Conservation (phyloP, 2,797 vertebrate genomes). For the Lagorchestes hirsutus region DNA sequence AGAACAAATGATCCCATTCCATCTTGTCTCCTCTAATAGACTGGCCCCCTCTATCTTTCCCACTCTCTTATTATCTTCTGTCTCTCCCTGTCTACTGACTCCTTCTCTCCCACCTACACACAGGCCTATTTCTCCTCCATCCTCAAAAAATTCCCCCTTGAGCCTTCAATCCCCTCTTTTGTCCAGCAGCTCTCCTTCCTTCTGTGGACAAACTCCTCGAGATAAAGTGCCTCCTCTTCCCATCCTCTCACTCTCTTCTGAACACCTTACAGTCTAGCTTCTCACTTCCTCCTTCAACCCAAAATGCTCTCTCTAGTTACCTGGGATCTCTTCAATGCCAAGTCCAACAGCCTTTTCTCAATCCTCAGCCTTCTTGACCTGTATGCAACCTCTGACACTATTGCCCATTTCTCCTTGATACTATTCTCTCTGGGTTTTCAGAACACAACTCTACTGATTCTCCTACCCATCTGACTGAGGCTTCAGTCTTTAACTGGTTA, state of each 20-base stretch:
- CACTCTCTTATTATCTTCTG: background rate
- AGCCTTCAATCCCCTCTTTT: background rate
- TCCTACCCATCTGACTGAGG: background rate
- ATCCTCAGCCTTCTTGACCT: background rate
- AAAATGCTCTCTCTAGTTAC: background rate
- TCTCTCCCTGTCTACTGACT: background rate
- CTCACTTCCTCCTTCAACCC: background rate
- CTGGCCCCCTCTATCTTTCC: background rate
- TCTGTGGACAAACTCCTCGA: background rate
- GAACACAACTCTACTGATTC: background rate
- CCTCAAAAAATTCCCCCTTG: background rate
- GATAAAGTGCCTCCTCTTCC: background rate
- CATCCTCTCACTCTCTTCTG: background rate
- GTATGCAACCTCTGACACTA: background rate
- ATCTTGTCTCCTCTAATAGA: background rate
- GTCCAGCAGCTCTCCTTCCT: background rate
- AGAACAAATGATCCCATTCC: background rate
- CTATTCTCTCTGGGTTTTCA: background rate
- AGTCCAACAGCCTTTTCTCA: background rate
- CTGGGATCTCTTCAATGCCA: background rate
- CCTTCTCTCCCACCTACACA: background rate
- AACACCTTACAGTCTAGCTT: background rate
- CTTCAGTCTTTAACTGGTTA: background rate
- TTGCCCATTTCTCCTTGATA: background rate
- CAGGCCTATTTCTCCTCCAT: background rate